phyloP scores from a whole-genome alignment of 1,140 invertebrate genomes.

The Tachypleus tridentatus region DNA sequence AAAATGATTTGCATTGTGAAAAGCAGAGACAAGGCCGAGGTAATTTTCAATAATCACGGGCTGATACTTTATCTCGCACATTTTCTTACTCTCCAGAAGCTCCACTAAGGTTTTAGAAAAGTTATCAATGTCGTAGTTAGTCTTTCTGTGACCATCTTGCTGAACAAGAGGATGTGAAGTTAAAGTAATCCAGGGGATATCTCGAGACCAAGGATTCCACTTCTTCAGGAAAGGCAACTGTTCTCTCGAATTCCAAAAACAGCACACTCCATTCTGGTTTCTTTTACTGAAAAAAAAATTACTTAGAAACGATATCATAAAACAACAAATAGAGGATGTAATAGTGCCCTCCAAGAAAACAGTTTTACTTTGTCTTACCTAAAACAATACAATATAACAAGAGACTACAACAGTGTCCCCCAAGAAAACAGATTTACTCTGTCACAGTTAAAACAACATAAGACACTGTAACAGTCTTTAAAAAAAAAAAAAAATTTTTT shows the following conservation, averaged over 20 bases:
- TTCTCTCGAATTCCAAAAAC: conserved; percentile 60
- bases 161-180: conserved; percentile 60
- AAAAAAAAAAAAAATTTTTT: too few species aligned
- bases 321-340: too few species aligned
- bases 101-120: background rate
- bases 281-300: background rate
- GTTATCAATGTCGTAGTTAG: background rate
- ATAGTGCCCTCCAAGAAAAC: too few species aligned
- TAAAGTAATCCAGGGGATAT: conserved; percentile 62
- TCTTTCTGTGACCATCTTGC: background rate
- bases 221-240: conserved; percentile 52
- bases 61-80: conserved; percentile 44
- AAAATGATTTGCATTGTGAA: conserved; percentile 69
- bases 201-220: conserved; percentile 70
- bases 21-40: conserved; percentile 55
- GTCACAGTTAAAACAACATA: too few species aligned
- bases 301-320: too few species aligned
- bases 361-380: too few species aligned
- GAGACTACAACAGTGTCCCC: too few species aligned
- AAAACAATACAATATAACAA: too few species aligned
- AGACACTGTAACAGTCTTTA: too few species aligned
- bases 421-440: too few species aligned
- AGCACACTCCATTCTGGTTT: conserved; percentile 52
- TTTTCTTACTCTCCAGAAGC: background rate
- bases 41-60: conserved; percentile 68